Percentiles rank a stretch among this genome's conserved stretches.
These are phyloP conservation scores for Temnothorax longispinosus DNA, from an alignment of 1,140 invertebrate species.

Conservation along the genomic window DNA sequence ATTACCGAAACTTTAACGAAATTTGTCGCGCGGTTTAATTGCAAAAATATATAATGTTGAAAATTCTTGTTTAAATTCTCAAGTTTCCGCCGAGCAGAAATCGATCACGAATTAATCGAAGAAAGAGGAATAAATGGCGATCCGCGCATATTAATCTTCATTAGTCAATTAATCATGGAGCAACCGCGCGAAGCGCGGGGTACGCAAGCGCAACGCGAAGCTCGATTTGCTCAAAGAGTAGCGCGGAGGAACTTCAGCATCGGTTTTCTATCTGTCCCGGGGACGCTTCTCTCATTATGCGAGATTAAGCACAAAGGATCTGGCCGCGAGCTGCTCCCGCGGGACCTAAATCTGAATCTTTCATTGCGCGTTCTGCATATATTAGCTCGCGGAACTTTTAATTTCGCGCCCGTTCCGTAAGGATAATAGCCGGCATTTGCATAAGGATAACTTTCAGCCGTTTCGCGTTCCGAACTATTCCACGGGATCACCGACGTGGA, in stretches of 20 bases:
- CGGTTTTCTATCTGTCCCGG: conserved; percentile 30
- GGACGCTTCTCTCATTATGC: conserved; percentile 37
- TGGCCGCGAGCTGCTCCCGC: background rate
- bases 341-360: conserved; percentile 44
- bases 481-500: conserved; percentile 25
- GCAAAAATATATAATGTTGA: background rate
- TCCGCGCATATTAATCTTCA: background rate
- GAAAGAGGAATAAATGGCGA: background rate
- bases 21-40: background rate
- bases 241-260: background rate
- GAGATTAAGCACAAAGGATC: conserved; percentile 51
- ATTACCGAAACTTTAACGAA: background rate
- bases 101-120: background rate
- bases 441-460: conserved; percentile 58
- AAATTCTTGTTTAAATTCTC: background rate
- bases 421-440: conserved; percentile 54
- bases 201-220: background rate
- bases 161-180: conserved; percentile 29
- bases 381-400: conserved; percentile 55
- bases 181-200: too few species aligned
- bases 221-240: background rate
- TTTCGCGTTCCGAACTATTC: conserved; percentile 12
- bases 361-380: conserved; percentile 47
- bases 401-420: conserved; percentile 45
- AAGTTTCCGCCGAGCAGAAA: background rate